Evolutionary conservation across 1,140 invertebrate species (phyloP).

Genomic region (Cylas formicarius): DNA sequence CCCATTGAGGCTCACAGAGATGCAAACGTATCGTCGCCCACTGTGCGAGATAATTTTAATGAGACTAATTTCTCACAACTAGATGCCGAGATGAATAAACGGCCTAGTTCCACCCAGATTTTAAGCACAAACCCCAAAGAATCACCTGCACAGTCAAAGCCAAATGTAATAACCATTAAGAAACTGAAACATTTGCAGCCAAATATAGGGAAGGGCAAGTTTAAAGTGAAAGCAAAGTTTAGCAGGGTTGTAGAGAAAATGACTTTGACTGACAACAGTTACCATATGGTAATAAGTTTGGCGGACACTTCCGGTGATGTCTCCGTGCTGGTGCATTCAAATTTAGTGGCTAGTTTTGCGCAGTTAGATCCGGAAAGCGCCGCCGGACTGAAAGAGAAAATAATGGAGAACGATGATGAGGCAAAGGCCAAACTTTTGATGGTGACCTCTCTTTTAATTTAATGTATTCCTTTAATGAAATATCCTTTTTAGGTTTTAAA

Average conservation of each 20-base stretch:
- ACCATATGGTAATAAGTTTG: conserved; percentile 26
- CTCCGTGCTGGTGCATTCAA: conserved; percentile 20
- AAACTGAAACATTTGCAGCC: conserved; percentile 15
- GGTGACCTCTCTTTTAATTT: conserved; percentile 16
- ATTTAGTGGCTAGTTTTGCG: conserved; percentile 23
- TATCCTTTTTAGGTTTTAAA: conserved; percentile 25
- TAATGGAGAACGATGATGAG: conserved; percentile 16
- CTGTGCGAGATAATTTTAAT: too few species aligned
- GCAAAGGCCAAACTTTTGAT: conserved; percentile 23
- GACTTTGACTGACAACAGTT: conserved; percentile 18
- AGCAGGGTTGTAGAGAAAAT: conserved; percentile 29
- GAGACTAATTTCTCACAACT: too few species aligned
- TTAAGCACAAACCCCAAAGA: conserved; percentile 4
- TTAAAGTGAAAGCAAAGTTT: conserved; percentile 34
- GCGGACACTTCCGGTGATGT: conserved; percentile 22
- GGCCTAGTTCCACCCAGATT: conserved; percentile 13
- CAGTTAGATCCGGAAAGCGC: conserved; percentile 19
- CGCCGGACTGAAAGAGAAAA: conserved; percentile 18
- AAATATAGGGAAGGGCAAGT: conserved; percentile 23
- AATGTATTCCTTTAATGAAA: conserved; percentile 1
- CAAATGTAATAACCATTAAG: conserved; percentile 16
- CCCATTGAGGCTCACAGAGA: too few species aligned
- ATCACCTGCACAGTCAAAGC: neutral
- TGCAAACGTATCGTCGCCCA: too few species aligned
- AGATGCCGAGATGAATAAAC: conserved; percentile 19